Base-by-base conservation (phyloP, 2,797 vertebrate species). In the Falco peregrinus region DNA sequence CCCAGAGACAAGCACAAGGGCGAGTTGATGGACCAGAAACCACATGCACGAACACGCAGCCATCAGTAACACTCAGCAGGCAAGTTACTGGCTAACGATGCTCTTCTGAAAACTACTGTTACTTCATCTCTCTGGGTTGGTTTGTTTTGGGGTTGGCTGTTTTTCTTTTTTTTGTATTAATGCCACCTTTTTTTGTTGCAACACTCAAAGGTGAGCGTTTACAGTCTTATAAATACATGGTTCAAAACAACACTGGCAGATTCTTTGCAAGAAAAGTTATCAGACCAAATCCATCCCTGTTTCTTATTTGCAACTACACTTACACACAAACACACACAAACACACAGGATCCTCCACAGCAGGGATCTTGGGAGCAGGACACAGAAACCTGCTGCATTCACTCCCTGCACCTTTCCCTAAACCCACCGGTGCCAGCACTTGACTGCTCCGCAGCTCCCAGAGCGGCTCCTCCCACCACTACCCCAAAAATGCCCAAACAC, bases 391-490 rank as follows among this genome's bases (percentile, higher is more conserved):
- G 9, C 22, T 39, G 33, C 24, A 6, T 16, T 39, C 3, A 0
- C 35, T 35, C 25, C 51, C 37, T 6, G 35, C 43, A 16, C 0
- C 0, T 18, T 54, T 57, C 59, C 69, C 56, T 48, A 28, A 59
- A 37, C 91, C 33, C 0, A 0, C 9, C 0, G 0, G 9, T 24
- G 33, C 16, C 0, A 6, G n/a, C 22, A 41, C 20, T 16, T 0
- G 1, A 24, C 14, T 45, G 43, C 43, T 45, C 43, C 43, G 16
- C 43, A 0, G 1, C 48, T 74, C 26, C 37, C 18, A 25, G 18
- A 43, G 43, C 5, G 4, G 8, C 31, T 73, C 51, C 65, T 56
- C 61, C 41, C 21, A 56, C 13, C 2, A 0, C 53, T 31, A n/a
- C 22, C 71, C 73, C 77, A 28, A 68, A 43, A 77, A 31, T 2